A percentile compares a stretch with the other conserved stretches of the same genome.
Conservation (phyloP, 2,888 invertebrate genomes). For the Liodrosophila aerea region DNA sequence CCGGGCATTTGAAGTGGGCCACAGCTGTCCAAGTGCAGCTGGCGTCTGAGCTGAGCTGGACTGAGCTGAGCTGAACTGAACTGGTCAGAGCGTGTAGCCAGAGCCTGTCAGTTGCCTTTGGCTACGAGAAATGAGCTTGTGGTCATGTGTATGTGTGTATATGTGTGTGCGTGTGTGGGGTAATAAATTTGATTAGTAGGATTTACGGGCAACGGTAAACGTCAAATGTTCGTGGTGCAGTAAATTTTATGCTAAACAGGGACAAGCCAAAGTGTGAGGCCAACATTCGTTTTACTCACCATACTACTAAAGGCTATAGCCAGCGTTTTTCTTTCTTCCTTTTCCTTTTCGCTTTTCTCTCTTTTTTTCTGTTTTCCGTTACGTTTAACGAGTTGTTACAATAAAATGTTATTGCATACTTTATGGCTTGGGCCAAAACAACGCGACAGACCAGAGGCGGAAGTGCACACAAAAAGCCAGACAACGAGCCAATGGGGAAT, state of each 20-base stretch:
- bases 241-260: slow-evolving; percentile 74
- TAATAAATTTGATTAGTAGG: slow-evolving; percentile 77
- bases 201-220: slow-evolving; percentile 71
- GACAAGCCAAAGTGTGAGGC: slow-evolving; percentile 9
- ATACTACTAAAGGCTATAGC: too few species aligned
- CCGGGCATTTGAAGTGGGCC: slow-evolving; percentile 57
- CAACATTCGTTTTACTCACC: too few species aligned
- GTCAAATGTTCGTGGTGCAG: slow-evolving; percentile 73
- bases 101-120: slow-evolving; percentile 13
- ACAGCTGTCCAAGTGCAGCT: slow-evolving; percentile 40
- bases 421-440: slow-evolving; percentile 39
- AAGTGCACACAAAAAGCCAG: slow-evolving; percentile 33
- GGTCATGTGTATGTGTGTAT: slow-evolving; percentile 26
- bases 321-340: slow-evolving; percentile 5
- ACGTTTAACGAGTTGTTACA: slow-evolving; percentile 72
- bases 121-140: slow-evolving; percentile 28
- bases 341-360: slow-evolving; percentile 7
- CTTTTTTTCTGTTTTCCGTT: slow-evolving; percentile 52
- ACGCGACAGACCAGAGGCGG: slow-evolving; percentile 34
- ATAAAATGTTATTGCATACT: slow-evolving; percentile 76
- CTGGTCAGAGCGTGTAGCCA: background rate
- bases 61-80: background rate
- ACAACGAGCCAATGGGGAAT: slow-evolving; percentile 7
- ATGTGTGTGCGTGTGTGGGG: slow-evolving; percentile 35
- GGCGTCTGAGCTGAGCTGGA: background rate